These are phyloP conservation scores for Sebastiscus albofasciatus DNA, from an alignment of 2,797 vertebrate genomes.

Conservation along the genomic window DNA sequence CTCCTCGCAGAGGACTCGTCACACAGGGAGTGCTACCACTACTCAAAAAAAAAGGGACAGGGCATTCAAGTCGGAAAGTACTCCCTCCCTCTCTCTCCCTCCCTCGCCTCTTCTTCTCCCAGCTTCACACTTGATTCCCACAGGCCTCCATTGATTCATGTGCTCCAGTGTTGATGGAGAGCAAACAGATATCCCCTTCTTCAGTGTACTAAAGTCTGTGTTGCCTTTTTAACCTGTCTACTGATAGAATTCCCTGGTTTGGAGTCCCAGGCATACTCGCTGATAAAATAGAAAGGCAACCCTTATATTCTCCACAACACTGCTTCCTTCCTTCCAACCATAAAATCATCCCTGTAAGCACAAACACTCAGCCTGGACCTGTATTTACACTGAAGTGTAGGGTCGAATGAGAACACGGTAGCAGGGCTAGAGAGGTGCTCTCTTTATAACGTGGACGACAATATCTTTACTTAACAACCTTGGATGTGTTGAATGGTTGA, in stretches of 20 bases:
- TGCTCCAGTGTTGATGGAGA: conserved; percentile 64
- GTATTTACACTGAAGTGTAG: conserved; percentile 25
- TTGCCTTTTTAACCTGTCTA: conserved; percentile 65
- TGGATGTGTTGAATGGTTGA: conserved; percentile 1
- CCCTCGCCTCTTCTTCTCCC: conserved; percentile 42
- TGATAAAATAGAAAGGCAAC: conserved; percentile 61
- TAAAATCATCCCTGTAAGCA: conserved; percentile 38
- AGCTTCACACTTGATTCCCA: conserved; percentile 74
- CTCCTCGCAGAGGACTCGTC: conserved; percentile 60
- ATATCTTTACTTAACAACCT: conserved; percentile 27
- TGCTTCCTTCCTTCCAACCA: conserved; percentile 27
- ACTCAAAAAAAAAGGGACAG: conserved; percentile 64
- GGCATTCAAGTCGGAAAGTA: conserved; percentile 65
- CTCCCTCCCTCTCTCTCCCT: conserved; percentile 26
- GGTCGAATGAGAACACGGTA: conserved; percentile 38
- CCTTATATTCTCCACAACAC: conserved; percentile 51
- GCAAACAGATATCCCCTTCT: conserved; percentile 63
- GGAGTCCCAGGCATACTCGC: conserved; percentile 44
- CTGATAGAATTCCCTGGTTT: conserved; percentile 65
- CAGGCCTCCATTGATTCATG: conserved; percentile 72
- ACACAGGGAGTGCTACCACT: conserved; percentile 67
- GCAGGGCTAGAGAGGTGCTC: background rate
- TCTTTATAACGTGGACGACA: background rate
- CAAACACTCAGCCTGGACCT: conserved; percentile 31
- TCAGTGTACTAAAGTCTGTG: conserved; percentile 47